Evolutionary conservation across 2,888 invertebrate species (phyloP), one percentile per base, ranked within the genome.

Genomic region (Cynaeus angustus): DNA sequence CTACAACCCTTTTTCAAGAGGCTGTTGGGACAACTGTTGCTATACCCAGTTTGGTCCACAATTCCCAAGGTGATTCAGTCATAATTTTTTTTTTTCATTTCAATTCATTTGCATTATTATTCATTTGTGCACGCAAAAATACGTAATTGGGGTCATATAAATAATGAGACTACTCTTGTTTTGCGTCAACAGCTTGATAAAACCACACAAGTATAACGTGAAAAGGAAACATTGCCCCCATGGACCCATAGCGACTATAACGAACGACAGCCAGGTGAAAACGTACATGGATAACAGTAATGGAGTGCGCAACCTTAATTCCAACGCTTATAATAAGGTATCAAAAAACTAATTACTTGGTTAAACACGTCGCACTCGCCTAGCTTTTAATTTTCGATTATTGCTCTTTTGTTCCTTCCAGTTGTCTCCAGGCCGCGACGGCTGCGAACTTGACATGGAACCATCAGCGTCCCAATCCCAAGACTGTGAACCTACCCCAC

Each of bases 1-100:
- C 38, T 97, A 96, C 86, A 99, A 99, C 89, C 99, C 99, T 62
- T 99, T 99, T 88, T 97, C 97, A 3, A 89, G 92, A 82, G 98
- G 98, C 28, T 99, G 98, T 85, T 94, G 94, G 90, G 90, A 92
- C 82, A 99, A 99, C 86, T 97, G 98, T 86, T 95, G 95, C 85
- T 95, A 96, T 83, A 93, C 96, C 73, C 93, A 99, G 82, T 99
- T 97, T 85, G 98, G 98, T 75, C 98, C 98, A 65, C 97, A 96
- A 86, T 97, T 95, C 89, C 99, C 99, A 82, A 97, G 96, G 98
- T 98, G 87, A 86, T 74, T 43, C 33, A 41, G 26, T 30, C 6
- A 65, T 9, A 64, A 41, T 61, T 53, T 9, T n/a, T n/a, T n/a
- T n/a, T n/a, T n/a, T 37, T 9, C 21, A 33, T 33, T 33, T 7